Base-by-base conservation (phyloP, 2,797 vertebrate species). In the Trachops cirrhosus region DNA sequence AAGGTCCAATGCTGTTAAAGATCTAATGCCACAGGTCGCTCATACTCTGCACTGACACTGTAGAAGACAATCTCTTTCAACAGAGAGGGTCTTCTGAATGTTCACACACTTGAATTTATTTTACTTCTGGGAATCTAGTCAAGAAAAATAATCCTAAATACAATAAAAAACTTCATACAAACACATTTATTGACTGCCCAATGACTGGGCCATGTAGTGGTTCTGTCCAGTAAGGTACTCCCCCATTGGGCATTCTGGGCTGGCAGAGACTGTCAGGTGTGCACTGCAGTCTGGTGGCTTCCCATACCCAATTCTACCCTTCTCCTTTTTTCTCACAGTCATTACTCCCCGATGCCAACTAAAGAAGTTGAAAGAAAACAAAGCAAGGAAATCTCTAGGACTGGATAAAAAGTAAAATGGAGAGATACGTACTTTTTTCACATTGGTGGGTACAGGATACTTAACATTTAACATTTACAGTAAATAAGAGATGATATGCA, bases 131-230 rank as follows among this genome's bases (percentile, higher is more conserved):
- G 34, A 84, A 67, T 68, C 82, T 87, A 78, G 62, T 83, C 29
- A 90, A 84, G 84, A 59, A 95, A 95, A 80, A 94, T 10, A 82
- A 94, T 83, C 18, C 62, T 92, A 86, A 96, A 82, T 34, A 75
- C 21, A 41, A 12, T 48, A 50, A 77, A 71, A 44, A 90, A 80
- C n/a, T 54, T 82, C 62, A 80, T 16, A 92, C 52, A 84, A 91
- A 75, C 24, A 80, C 68, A 32, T 34, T 80, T 52, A 96, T 11
- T 86, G 70, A 83, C 39, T 64, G 57, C 57, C 29, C 68, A 91
- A 88, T 14, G 29, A 75, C 14, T 82, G 68, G 15, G 41, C 8
- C 64, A 86, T 7, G 18, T 64, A 32, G 57, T 73, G 82, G 75
- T 44, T 44, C 44, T 9, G 44, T 44, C 44, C 44, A 44, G 44